Base-by-base conservation (phyloP, 2,888 invertebrate species). In the Calameuta filiformis region DNA sequence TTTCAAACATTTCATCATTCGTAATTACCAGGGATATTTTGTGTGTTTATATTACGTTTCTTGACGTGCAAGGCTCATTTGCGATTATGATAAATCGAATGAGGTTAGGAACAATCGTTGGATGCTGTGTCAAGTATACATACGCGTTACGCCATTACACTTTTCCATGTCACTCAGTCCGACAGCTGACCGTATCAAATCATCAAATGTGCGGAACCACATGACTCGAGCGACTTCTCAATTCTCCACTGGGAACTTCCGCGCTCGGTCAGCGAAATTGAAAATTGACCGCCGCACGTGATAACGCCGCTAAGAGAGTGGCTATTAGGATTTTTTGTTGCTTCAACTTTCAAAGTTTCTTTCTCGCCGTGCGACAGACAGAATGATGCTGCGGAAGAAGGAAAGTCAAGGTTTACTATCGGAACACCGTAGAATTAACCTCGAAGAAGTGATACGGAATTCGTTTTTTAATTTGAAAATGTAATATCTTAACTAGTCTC, bases 131-230 rank as follows among this genome's bases (percentile, higher is more conserved):
- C 23, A 56, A 56, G 56, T 9, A 56, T 23, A 23, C 56, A 56
- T 23, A 56, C 56, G 23, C 56, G 23, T 56, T 56, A 56, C 23
- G 12, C 31, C 12, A 71, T 34, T 71, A 71, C 71, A 31, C 34
- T 31, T 71, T 12, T 71, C 71, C 33, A 37, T 30, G 74, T 79
- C 77, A 77, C 81, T 79, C 80, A 82, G 81, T 83, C 80, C 77
- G 78, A 81, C 88, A 88, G 87, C 88, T 88, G 88, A 85, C 87
- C 88, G 85, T 87, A 83, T 84, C 84, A 84, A 86, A 86, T 86
- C 15, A 9, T 56, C 78, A 80, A 34, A 74, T 35, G 74, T 76
- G 69, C 33, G 40, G 76, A 69, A 68, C 73, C 71, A 73, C 73
- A 77, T 79, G 81, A 80, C 81, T 81, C 77, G 77, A 79, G 78